These are phyloP conservation scores for Drosophila sproati DNA, from an alignment of 1,140 invertebrate species.

Conservation along the genomic window DNA sequence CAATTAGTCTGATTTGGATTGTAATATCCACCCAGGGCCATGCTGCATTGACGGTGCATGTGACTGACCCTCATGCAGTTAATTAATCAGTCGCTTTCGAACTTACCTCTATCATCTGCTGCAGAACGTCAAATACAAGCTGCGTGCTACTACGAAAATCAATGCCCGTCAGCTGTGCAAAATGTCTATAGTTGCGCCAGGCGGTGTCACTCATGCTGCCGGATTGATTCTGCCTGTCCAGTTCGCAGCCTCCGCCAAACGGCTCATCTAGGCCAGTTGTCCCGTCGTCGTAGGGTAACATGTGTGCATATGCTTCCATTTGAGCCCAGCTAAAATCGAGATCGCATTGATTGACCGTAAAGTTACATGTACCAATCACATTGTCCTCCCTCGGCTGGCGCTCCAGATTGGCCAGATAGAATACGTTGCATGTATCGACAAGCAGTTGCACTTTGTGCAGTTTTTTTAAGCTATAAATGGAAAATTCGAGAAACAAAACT, in stretches of 20 bases:
- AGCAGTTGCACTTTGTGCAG: constrained; percentile 81
- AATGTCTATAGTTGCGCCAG: constrained; percentile 79
- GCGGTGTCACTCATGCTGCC: constrained; percentile 67
- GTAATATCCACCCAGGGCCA: neutral
- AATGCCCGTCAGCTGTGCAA: constrained; percentile 77
- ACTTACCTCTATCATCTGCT: constrained; percentile 84
- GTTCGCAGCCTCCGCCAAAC: constrained; percentile 3
- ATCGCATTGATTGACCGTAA: constrained; percentile 83
- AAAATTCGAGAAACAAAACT: constrained; percentile 1
- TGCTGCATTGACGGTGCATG: constrained; percentile 26
- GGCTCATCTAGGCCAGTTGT: constrained; percentile 10
- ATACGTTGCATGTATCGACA: constrained; percentile 72
- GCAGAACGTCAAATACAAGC: constrained; percentile 83
- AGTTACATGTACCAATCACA: constrained; percentile 80
- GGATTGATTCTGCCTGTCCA: constrained; percentile 18
- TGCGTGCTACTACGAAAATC: constrained; percentile 84
- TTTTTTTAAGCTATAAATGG: constrained; percentile 70
- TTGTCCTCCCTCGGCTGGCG: constrained; percentile 68
- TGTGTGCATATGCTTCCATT: constrained; percentile 69
- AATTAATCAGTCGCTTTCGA: constrained; percentile 11
- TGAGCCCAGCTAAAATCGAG: constrained; percentile 83
- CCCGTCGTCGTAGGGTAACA: neutral
- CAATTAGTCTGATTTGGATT: constrained; percentile 35
- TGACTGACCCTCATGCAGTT: constrained; percentile 36
- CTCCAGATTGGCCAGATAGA: constrained; percentile 84